A percentile compares a stretch with the other conserved stretches of the same genome.
phyloP scores from a whole-genome alignment of 2,888 invertebrate species.

The Drosophila falleni region DNA sequence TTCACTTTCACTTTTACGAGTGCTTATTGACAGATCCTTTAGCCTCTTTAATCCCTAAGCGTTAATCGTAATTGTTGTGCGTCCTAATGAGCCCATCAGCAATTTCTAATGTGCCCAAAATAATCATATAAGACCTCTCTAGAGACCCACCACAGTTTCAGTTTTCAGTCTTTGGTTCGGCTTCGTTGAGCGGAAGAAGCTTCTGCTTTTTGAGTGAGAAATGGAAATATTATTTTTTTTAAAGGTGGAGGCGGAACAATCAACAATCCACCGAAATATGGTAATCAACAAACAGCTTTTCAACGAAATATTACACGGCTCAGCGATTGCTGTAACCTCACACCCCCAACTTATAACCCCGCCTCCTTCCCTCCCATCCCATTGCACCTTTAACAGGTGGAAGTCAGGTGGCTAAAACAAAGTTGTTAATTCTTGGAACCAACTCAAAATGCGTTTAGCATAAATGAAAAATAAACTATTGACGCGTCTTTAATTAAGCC shows the following conservation, averaged over 20 bases:
- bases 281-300: slow-evolving; percentile 53
- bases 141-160: slow-evolving; percentile 46
- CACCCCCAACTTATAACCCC: neutral
- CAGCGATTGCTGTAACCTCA: slow-evolving; percentile 49
- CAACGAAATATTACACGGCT: slow-evolving; percentile 65
- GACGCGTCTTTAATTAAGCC: slow-evolving; percentile 59
- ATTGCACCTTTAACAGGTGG: neutral
- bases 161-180: slow-evolving; percentile 35
- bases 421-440: slow-evolving; percentile 54
- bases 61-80: slow-evolving; percentile 29
- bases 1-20: slow-evolving; percentile 22
- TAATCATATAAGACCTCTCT: neutral
- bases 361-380: fast-evolving
- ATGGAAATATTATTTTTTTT: neutral
- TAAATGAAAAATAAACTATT: slow-evolving; percentile 45
- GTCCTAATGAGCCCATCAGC: slow-evolving; percentile 49
- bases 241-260: slow-evolving; percentile 5
- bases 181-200: slow-evolving; percentile 47
- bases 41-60: slow-evolving; percentile 12
- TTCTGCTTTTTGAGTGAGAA: slow-evolving; percentile 10
- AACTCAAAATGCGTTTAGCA: slow-evolving; percentile 48
- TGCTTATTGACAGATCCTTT: slow-evolving; percentile 33
- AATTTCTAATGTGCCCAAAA: slow-evolving; percentile 45
- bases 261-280: slow-evolving; percentile 54
- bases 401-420: slow-evolving; percentile 19